Base-by-base conservation (phyloP, 1,140 invertebrate genomes). In the Camponotus pennsylvanicus region DNA sequence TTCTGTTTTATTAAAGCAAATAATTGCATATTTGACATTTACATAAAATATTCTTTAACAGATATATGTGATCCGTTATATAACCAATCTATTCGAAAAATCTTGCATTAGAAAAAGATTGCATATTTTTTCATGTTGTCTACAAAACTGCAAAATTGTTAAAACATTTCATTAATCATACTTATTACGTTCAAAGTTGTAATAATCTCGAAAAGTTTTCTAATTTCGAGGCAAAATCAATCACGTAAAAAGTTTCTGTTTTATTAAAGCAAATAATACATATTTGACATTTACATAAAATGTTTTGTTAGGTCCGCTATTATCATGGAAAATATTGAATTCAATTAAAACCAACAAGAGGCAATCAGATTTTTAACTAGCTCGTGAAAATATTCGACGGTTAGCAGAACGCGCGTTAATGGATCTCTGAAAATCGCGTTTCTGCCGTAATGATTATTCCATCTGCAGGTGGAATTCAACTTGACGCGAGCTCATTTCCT, bases 401-500 rank as follows among this genome's bases (percentile, higher is more conserved):
- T 15, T 37, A 52, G 18, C 7, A 13, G 15, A 52, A 4, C 49
- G 69, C 40, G 69, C 79, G 40, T 61, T 83, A 83, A 83, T 83
- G 69, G 55, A 63, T 83, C 18, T 83, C 27, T 83, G 79, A 83
- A 83, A 83, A 83, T 83, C 69, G n/a, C 79, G 27, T 82, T 73
- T 73, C 55, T 73, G 52, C 13, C 27, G 61, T 55, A 78, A 85
- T 66, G 82, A 84, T 84, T 77, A 84, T 84, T 84, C 82, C 59
- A 55, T 64, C 73, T 55, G 59, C 42, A 37, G 71, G 13, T 84
- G 70, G 45, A 85, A 85, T 78, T 85, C 45, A 21, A 77, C 73
- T 77, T 66, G 82, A 85, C 82, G 61, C 45, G 82, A 78, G 61
- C 75, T 85, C 82, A 85, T 85, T 85, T 85, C 82, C 82, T 66